Evolutionary conservation across 1,140 invertebrate genomes (phyloP), one percentile per base, ranked within the genome.

Genomic region (Pachyrhynchus sulphureomaculatus): DNA sequence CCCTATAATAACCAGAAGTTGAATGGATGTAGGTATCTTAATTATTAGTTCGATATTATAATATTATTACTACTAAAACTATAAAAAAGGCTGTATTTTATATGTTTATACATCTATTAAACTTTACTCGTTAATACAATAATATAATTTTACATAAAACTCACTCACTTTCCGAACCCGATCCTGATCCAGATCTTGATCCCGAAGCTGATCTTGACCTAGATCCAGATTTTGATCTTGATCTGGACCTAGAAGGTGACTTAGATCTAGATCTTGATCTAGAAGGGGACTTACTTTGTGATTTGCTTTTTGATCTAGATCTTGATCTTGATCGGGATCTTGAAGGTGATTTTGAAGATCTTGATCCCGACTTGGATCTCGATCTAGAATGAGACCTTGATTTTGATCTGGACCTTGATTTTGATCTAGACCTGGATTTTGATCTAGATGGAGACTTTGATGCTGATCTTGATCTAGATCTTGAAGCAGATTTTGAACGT

Each of bases 321-420:
- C 52, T 67, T 12, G 77, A 78, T 24, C 67, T 64, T 4, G 34
- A 62, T 18, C 71, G 55, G 10, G 72, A 76, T 37, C 61, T 12
- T 17, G 76, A 79, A 32, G 72, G 61, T 20, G 77, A 79, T 33
- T 66, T 60, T 12, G 78, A 72, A n/a, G 74, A 77, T 49, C 62
- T 64, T n/a, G 44, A 66, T 9, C 71, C 45, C 9, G 77, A 79
- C 32, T 65, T 56, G 12, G 78, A 73, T 32, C 54, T 53, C 12
- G 74, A 77, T 42, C 61, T 66, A 23, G 75, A 76, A 6, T 58
- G 41, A 10, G 76, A 79, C 60, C 69, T 65, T 5, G 74, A 77
- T 32, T 47, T 60, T 8, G 76, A 77, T 13, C 52, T 64, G 0
- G 75, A 77, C 36, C 51, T 62, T 20, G 77, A 78, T 47, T 64